These are phyloP conservation scores for Vanessa cardui DNA, from an alignment of 2,888 invertebrate species.

Conservation along the genomic window DNA sequence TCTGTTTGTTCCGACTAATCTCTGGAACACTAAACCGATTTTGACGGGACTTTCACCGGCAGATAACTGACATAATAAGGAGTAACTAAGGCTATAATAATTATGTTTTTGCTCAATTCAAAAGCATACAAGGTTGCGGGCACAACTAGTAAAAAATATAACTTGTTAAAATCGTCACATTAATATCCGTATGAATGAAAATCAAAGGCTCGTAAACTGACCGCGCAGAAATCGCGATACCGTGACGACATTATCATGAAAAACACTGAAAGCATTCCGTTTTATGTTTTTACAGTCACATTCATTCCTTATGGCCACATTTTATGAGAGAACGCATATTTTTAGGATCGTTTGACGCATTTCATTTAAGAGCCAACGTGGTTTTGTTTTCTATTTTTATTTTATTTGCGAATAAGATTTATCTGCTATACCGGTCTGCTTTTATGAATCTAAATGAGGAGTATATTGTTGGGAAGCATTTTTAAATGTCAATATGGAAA, in stretches of 20 bases:
- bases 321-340: constrained; percentile 11
- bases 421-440: neutral
- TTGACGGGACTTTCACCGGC: no score
- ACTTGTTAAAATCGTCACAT: no score
- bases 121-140: no score
- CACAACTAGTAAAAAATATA: no score
- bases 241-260: constrained; percentile 4
- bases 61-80: no score
- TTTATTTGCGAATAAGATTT: neutral
- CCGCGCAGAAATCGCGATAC: neutral
- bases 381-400: neutral
- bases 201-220: neutral
- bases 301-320: constrained; percentile 5
- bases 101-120: no score
- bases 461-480: no score
- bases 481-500: no score
- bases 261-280: neutral
- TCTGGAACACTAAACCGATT: no score
- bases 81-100: no score
- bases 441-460: neutral
- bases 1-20: no score
- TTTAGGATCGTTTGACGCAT: neutral
- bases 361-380: neutral
- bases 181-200: neutral
- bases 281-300: constrained; percentile 12